phyloP scores from a whole-genome alignment of 2,113 vertebrate species.

The Reinhardtius hippoglossoides region DNA sequence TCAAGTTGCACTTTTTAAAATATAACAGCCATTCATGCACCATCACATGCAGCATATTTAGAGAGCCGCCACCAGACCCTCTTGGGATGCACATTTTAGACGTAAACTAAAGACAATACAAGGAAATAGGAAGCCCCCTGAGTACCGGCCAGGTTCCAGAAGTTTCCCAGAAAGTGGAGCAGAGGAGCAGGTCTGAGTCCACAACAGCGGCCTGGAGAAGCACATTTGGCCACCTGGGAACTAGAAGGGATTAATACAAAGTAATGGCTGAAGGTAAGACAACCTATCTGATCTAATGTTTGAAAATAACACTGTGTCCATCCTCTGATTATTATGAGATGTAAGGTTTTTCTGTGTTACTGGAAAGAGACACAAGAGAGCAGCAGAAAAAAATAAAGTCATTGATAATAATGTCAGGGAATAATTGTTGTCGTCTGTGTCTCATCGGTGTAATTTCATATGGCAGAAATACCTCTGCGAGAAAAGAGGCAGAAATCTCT shows the following conservation, averaged over 20 bases:
- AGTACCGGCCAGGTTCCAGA: slow-evolving; percentile 51
- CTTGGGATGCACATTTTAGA: slow-evolving; percentile 40
- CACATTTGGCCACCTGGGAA: slow-evolving; percentile 18
- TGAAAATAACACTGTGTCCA: background rate
- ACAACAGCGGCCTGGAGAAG: slow-evolving; percentile 22
- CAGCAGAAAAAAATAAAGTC: background rate
- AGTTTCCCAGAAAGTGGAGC: slow-evolving; percentile 48
- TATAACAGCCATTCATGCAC: background rate
- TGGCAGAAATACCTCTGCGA: slow-evolving; percentile 69
- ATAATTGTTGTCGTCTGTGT: slow-evolving; percentile 1
- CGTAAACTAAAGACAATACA: slow-evolving; percentile 69
- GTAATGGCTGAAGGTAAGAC: slow-evolving; percentile 77
- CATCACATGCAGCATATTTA: background rate
- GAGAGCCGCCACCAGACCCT: background rate
- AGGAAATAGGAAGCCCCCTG: slow-evolving; percentile 77
- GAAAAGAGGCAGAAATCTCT: slow-evolving; percentile 73
- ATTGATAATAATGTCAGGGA: slow-evolving; percentile 1
- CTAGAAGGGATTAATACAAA: slow-evolving; percentile 26
- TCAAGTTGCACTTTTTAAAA: background rate
- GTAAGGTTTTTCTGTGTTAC: background rate
- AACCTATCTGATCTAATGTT: background rate
- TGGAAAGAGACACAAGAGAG: background rate
- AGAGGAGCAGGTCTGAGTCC: slow-evolving; percentile 2
- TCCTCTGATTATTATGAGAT: background rate
- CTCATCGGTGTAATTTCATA: slow-evolving; percentile 17